Evolutionary conservation across 2,113 vertebrate species (phyloP).

Genomic region (Crotalus viridis): DNA sequence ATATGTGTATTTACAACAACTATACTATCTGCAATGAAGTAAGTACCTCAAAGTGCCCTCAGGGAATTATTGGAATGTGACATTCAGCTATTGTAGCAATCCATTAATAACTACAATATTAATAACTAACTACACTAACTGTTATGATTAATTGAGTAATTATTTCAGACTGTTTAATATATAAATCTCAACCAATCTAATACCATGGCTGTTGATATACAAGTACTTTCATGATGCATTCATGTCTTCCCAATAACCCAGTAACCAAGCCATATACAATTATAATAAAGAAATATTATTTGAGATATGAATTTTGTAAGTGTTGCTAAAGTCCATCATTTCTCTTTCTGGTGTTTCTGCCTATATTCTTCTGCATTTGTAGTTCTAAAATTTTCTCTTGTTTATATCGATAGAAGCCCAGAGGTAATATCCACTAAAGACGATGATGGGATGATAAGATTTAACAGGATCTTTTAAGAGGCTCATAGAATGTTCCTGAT

Average conservation of each 20-base stretch:
- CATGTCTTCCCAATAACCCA: fast-evolving
- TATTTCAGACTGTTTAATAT: not conserved
- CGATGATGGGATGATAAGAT: not conserved
- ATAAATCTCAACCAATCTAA: slow-evolving; percentile 19
- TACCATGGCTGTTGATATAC: slow-evolving; percentile 1
- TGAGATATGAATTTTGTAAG: not conserved
- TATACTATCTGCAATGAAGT: not conserved
- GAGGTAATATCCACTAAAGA: not conserved
- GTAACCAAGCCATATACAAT: fast-evolving
- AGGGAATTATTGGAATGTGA: slow-evolving; percentile 9
- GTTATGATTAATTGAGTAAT: not conserved
- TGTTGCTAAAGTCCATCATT: not conserved
- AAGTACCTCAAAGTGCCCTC: not conserved
- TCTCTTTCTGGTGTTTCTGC: not conserved
- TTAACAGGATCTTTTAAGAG: not conserved
- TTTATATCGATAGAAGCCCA: not conserved
- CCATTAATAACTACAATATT: not conserved
- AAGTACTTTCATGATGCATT: not conserved
- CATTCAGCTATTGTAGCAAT: slow-evolving; percentile 5
- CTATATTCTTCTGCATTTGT: not conserved
- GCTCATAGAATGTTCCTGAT: not conserved
- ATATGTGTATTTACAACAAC: slow-evolving; percentile 7
- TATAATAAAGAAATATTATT: not conserved
- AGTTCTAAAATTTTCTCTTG: not conserved
- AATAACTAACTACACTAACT: not conserved